A percentile compares a stretch with the other conserved stretches of the same genome.
These are phyloP conservation scores for Drosophila teissieri DNA, from an alignment of 1,140 invertebrate species.

Conservation along the genomic window DNA sequence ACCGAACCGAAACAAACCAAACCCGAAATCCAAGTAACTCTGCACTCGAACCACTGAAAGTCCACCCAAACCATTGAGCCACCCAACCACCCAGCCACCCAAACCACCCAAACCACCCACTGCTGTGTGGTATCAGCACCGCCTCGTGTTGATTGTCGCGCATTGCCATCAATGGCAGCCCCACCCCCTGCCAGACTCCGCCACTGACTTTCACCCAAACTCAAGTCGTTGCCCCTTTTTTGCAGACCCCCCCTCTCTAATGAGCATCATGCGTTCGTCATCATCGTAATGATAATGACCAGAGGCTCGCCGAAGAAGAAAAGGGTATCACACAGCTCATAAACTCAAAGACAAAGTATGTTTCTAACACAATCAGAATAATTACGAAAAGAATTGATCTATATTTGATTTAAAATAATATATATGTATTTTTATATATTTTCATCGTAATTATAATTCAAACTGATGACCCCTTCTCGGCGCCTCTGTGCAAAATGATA, in stretches of 20 bases:
- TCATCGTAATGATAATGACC: conserved; percentile 34
- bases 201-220: background rate
- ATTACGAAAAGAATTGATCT: no score
- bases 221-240: conserved; percentile 15
- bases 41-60: background rate
- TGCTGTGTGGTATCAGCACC: conserved; percentile 66
- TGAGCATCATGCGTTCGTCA: conserved; percentile 68
- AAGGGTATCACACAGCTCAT: background rate
- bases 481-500: conserved; percentile 26
- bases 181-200: conserved; percentile 18
- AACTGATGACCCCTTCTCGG: background rate
- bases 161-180: conserved; percentile 69
- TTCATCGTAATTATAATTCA: no score
- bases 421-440: no score
- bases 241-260: conserved; percentile 14
- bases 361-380: no score
- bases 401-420: no score
- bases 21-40: conserved; percentile 33
- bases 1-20: conserved; percentile 21
- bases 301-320: conserved; percentile 3
- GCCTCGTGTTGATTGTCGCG: conserved; percentile 77
- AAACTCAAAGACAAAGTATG: no score
- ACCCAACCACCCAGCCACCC: conserved; percentile 5
- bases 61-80: conserved; percentile 6
- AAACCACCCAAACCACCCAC: conserved; percentile 3